These are phyloP conservation scores for Phymorhynchus buccinoides DNA, from an alignment of 1,140 invertebrate genomes.

Conservation along the genomic window DNA sequence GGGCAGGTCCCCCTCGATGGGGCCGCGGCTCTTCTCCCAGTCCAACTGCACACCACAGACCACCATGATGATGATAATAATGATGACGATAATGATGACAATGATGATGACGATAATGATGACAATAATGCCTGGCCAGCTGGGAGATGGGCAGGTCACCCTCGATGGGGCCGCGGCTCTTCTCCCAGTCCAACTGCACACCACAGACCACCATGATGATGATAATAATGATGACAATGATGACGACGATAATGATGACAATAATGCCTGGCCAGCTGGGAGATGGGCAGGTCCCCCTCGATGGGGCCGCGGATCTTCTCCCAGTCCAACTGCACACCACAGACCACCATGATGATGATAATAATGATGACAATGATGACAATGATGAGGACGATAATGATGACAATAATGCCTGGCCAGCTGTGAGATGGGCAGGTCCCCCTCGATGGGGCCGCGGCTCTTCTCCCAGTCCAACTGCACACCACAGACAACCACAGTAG, in stretches of 20 bases:
- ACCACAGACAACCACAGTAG: no score
- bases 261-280: constrained; percentile 81
- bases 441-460: constrained; percentile 58
- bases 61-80: no score
- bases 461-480: constrained; percentile 62
- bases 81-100: no score
- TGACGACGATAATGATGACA: no score
- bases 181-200: constrained; percentile 62
- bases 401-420: no score
- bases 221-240: no score
- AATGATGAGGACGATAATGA: no score
- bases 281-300: constrained; percentile 71
- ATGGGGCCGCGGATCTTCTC: constrained; percentile 57
- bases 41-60: constrained; percentile 53
- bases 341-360: no score
- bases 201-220: no score
- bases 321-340: constrained; percentile 60
- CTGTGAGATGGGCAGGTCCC: constrained; percentile 74
- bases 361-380: no score
- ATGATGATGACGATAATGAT: no score
- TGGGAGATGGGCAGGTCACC: constrained; percentile 75
- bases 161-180: constrained; percentile 55
- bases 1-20: constrained; percentile 69
- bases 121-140: no score
- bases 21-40: constrained; percentile 61